A percentile compares a stretch with the other conserved stretches of the same genome.
Conservation (phyloP, 1,140 invertebrate genomes). For the Drosophila lini region DNA sequence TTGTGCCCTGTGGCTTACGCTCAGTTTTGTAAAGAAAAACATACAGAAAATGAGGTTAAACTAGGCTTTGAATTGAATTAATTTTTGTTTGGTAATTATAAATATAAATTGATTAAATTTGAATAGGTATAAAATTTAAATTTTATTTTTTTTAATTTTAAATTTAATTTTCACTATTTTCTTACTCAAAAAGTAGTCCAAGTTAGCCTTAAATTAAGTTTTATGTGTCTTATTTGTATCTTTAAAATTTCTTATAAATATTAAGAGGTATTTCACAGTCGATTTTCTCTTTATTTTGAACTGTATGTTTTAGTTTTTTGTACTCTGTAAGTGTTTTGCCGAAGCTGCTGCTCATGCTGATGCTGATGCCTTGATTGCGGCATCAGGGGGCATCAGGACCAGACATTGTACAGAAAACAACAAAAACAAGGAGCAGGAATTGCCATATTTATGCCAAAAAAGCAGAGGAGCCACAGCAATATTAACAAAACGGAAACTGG, state of each 20-base stretch:
- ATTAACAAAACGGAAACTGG: constrained; percentile 25
- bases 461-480: constrained; percentile 4
- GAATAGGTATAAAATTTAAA: too few relatives aligned
- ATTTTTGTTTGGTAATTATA: too few relatives aligned
- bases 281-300: too few relatives aligned
- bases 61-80: background rate
- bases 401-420: constrained; percentile 19
- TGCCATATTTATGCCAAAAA: constrained; percentile 36
- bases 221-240: too few relatives aligned
- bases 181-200: too few relatives aligned
- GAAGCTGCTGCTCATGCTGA: background rate
- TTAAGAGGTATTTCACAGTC: too few relatives aligned
- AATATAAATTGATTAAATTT: too few relatives aligned
- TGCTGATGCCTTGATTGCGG: constrained; percentile 55
- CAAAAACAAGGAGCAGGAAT: constrained; percentile 29
- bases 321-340: constrained; percentile 21
- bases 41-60: background rate
- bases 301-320: background rate
- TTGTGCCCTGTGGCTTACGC: background rate
- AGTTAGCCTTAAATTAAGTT: too few relatives aligned
- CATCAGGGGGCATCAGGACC: constrained; percentile 6
- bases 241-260: too few relatives aligned
- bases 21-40: background rate
- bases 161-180: too few relatives aligned
- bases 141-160: too few relatives aligned